Base-by-base conservation (phyloP, 2,113 vertebrate species). In the Coreoperca whiteheadi region DNA sequence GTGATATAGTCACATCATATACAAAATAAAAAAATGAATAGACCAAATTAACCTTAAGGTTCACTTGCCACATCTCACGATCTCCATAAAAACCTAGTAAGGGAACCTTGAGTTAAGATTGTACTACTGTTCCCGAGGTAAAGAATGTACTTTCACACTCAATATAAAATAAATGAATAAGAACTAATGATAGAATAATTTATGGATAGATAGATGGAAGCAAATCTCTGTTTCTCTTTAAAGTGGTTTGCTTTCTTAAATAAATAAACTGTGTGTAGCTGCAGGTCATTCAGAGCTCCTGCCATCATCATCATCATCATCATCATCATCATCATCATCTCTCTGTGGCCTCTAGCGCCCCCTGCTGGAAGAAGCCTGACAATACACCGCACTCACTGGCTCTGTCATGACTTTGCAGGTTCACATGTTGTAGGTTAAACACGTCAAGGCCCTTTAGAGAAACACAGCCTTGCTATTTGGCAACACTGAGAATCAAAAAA, bases 281-380 rank as follows among this genome's bases (percentile, higher is more conserved):
- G 43, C 46, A 32, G 67, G 57, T 80, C 25, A 32, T 41, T 28
- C 32, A 51, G 41, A 59, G 37, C 51, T 6, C 4, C 8, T n/a
- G 7, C 4, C 65, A 20, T 50, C 39, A 34, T 8, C 16, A 30
- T 32, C 30, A 16, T 7, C 53, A 20, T 50, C 39, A 34, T 8
- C 65, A 20, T 50, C 39, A 34, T 8, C 65, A 20, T 50, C 39
- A 34, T 8, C 16, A 30, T 32, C 30, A 16, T 7, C 53, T 41
- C 43, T 54, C n/a, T 20, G 41, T 23, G 54, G 56, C 43, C 32
- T 57, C 57, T 23, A 30, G 64, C 71, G 53, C 67, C 79, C 60
- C 34, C 79, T 54, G 68, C 46, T 46, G 78, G 68, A n/a, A 0
- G 8, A 11, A 14, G 2, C 2, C 25, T 20, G 23, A 4, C 41